These are phyloP conservation scores for Vollenhovia emeryi DNA, from an alignment of 1,140 invertebrate genomes.

Conservation along the genomic window DNA sequence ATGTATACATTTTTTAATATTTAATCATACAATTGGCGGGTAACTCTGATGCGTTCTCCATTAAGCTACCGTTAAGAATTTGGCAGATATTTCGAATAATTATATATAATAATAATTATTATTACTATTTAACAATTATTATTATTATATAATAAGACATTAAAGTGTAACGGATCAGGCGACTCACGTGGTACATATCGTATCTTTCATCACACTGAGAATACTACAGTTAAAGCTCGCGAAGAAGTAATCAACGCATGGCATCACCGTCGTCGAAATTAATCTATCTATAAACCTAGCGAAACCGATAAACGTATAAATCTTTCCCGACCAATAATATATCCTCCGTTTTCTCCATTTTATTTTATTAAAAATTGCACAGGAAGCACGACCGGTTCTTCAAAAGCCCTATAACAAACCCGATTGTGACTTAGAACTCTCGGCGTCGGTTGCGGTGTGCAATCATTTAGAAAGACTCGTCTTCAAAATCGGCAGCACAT, in stretches of 20 bases:
- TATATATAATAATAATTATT: not conserved
- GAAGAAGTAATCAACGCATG: not conserved
- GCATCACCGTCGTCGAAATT: conserved; percentile 1
- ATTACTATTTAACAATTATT: not conserved
- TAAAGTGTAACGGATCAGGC: not conserved
- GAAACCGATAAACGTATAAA: conserved; percentile 55
- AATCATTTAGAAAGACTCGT: not conserved
- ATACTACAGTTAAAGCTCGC: conserved; percentile 11
- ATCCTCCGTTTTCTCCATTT: not conserved
- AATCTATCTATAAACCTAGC: conserved; percentile 27
- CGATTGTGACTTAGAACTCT: not conserved
- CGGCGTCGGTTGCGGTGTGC: not conserved
- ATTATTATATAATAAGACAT: not conserved
- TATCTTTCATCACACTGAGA: not conserved
- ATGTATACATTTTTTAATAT: not conserved
- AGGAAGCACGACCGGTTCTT: conserved; percentile 26
- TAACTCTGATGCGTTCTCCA: not conserved
- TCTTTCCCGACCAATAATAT: not conserved
- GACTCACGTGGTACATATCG: not conserved
- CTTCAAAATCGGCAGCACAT: conserved; percentile 15
- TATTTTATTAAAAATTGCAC: not conserved
- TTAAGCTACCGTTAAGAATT: not conserved
- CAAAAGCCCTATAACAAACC: not conserved
- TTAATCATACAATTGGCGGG: not conserved
- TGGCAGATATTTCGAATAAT: not conserved